Base-by-base conservation (phyloP, 2,888 invertebrate genomes). In the Cremastinae sp. region DNA sequence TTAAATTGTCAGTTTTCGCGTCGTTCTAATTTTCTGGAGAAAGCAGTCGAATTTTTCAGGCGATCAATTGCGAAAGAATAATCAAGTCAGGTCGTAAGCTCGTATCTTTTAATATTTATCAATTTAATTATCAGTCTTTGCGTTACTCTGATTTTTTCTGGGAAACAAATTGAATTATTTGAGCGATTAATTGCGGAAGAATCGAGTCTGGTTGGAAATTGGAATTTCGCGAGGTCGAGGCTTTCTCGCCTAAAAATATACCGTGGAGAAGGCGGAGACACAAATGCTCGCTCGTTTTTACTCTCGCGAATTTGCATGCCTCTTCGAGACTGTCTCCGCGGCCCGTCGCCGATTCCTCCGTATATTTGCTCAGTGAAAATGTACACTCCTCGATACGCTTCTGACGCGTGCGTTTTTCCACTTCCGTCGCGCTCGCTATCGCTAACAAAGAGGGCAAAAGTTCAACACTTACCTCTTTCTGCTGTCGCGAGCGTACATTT, bases 211-310 rank as follows among this genome's bases (percentile, higher is more conserved):
- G 28, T 28, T 28, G 28, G 28, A 28, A 28, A 45, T 51, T 59
- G 51, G 53, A 73, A 51, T 41, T 41, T 38, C 58, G 58, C n/a
- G 18, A 45, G 12, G 2, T 41, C 41, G 22, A 20, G 68, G 12
- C 16, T 68, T 53, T 36, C 41, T 20, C 47, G 47, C 75, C 28
- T 12, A 34, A 20, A 8, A 66, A 79, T 72, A 49, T 65, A 77
- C 72, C 65, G 79, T 78, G 59, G 75, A 75, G 72, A 45, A 75
- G 78, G 74, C 75, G 80, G 78, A 72, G 68, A 75, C 73, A 71
- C 80, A 79, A 80, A 71, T 79, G 78, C 75, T 77, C 65, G 28
- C 10, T 47, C 58, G 20, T 65, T n/a, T n/a, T n/a, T 76, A 45
- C 34, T 62, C 62, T 49, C 61, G 41, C 53, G 64, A 34, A 77